Evolutionary conservation across 2,797 vertebrate genomes (phyloP).

Genomic region (Thunnus albacares): DNA sequence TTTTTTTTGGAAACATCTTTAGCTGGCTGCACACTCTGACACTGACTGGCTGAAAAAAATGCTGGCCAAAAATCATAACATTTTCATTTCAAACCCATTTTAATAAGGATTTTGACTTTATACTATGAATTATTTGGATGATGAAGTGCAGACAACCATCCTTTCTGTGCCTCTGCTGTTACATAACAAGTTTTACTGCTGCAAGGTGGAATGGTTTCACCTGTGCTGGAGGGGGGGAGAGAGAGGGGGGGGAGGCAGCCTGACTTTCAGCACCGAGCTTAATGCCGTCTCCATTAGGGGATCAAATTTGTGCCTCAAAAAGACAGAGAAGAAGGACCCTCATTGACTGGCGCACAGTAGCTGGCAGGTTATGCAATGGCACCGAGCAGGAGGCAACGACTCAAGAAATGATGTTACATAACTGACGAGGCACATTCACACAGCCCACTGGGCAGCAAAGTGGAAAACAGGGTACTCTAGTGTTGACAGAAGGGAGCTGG

Average conservation of each 20-base stretch:
- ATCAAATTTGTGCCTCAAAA: conserved; percentile 75
- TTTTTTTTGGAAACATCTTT: too few species aligned
- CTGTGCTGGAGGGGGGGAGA: conserved; percentile 32
- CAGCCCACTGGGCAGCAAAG: conserved; percentile 70
- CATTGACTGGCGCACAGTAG: conserved; percentile 55
- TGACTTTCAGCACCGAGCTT: conserved; percentile 58
- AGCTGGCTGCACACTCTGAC: too few species aligned
- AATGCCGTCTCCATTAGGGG: conserved; percentile 71
- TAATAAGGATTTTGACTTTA: background rate
- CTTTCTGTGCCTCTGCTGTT: conserved; percentile 33
- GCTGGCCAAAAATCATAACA: background rate
- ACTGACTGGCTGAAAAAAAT: background rate
- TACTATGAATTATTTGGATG: conserved; percentile 5
- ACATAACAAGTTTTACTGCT: conserved; percentile 53
- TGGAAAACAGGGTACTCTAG: conserved; percentile 72
- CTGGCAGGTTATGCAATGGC: conserved; percentile 75
- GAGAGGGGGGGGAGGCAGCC: background rate
- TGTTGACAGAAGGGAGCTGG: conserved; percentile 24
- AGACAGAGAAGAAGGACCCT: conserved; percentile 61
- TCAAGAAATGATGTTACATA: conserved; percentile 84
- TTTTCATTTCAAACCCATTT: too few species aligned
- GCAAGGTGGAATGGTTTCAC: conserved; percentile 56
- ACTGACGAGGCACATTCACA: conserved; percentile 75
- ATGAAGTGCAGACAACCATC: conserved; percentile 8
- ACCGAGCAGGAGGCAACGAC: conserved; percentile 67